Evolutionary conservation across 1,140 invertebrate species (phyloP).

Genomic region (Medauroidea extradentata): DNA sequence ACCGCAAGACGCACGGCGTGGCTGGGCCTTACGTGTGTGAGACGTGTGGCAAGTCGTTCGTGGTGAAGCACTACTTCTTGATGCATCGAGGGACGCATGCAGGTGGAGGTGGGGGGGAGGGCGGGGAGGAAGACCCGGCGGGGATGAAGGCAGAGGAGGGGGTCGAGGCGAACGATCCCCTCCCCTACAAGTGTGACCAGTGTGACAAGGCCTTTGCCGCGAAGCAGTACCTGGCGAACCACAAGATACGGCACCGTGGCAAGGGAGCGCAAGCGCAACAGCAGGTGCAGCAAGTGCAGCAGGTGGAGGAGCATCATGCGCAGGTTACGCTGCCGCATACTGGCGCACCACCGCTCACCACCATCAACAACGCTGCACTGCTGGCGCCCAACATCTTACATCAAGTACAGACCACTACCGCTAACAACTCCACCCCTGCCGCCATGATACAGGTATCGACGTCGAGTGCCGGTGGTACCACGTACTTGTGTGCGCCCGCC

Average conservation of each 20-base stretch:
- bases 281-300: constrained; percentile 25
- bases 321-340: constrained; percentile 30
- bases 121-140: not conserved
- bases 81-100: constrained; percentile 53
- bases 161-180: constrained; percentile 32
- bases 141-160: not conserved
- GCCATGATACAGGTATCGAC: constrained; percentile 10
- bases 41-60: constrained; percentile 66
- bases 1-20: constrained; percentile 61
- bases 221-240: constrained; percentile 48
- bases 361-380: constrained; percentile 14
- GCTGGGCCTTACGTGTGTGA: constrained; percentile 64
- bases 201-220: constrained; percentile 51
- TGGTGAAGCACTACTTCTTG: constrained; percentile 62
- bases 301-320: constrained; percentile 33
- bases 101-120: constrained; percentile 21
- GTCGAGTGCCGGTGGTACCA: constrained; percentile 11
- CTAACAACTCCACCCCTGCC: not conserved
- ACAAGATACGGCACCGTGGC: constrained; percentile 46
- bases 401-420: not conserved
- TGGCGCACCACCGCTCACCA: constrained; percentile 9
- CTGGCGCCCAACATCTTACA: constrained; percentile 14
- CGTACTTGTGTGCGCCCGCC: constrained; percentile 13
- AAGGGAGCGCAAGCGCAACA: constrained; percentile 25
- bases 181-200: constrained; percentile 52